Percentiles rank a stretch among this genome's conserved stretches.
phyloP scores from a whole-genome alignment of 2,113 vertebrate species.

The Microcebus ravelobensis region DNA sequence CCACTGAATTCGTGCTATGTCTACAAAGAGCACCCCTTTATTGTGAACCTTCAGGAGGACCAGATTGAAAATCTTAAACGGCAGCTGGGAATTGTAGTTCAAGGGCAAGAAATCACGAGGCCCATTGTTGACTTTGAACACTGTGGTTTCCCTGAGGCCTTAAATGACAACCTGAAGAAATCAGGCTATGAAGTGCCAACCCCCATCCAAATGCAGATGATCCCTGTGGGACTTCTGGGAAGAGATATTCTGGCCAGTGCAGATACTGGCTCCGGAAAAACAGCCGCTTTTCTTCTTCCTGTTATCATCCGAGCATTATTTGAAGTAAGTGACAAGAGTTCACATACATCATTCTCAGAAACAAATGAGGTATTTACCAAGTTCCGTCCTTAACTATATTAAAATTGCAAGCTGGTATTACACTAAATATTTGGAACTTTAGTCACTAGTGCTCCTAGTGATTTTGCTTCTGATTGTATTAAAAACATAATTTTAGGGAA shows the following conservation, averaged over 20 bases:
- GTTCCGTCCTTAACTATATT: background rate
- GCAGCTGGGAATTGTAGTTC: conserved; percentile 91
- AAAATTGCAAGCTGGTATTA: background rate
- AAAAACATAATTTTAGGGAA: background rate
- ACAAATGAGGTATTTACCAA: background rate
- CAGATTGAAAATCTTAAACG: conserved; percentile 91
- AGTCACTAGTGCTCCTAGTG: background rate
- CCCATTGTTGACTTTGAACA: conserved; percentile 96
- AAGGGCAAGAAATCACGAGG: conserved; percentile 87
- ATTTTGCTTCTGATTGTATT: background rate
- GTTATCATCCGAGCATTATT: conserved; percentile 88
- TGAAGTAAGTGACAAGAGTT: conserved; percentile 87
- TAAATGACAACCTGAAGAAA: conserved; percentile 91
- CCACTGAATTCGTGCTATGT: conserved; percentile 58
- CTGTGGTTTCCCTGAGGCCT: conserved; percentile 89
- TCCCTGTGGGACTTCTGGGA: conserved; percentile 91
- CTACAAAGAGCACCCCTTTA: conserved; percentile 93
- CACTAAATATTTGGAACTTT: background rate
- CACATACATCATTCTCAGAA: background rate
- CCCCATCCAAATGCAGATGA: conserved; percentile 98
- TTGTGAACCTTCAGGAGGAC: conserved; percentile 88
- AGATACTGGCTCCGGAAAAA: conserved; percentile 97
- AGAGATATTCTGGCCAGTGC: conserved; percentile 95
- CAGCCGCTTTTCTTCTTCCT: conserved; percentile 95
- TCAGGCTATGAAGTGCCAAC: conserved; percentile 94